phyloP scores from a whole-genome alignment of 2,888 invertebrate species.

The Acanthosepion esculentum region DNA sequence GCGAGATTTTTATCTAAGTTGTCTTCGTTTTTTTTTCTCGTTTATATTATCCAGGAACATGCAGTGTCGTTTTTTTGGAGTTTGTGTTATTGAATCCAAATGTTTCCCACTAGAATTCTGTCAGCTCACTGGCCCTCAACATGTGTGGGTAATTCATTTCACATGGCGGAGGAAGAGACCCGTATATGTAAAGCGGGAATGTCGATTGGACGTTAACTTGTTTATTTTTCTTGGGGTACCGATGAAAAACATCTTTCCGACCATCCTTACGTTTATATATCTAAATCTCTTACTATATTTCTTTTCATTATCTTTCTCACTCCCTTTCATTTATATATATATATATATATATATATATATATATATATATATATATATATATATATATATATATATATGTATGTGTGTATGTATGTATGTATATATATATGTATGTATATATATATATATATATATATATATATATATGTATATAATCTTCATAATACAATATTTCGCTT shows the following conservation, averaged over 20 bases:
- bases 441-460: no score
- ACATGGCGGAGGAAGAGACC: neutral
- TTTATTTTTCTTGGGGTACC: conserved; percentile 6
- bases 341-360: no score
- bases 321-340: no score
- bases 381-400: no score
- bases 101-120: neutral
- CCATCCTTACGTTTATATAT: neutral
- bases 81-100: conserved; percentile 18
- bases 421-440: no score
- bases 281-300: neutral
- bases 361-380: no score
- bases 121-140: conserved; percentile 33
- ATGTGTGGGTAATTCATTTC: neutral
- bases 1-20: neutral
- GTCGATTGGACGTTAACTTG: neutral
- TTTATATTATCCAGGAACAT: neutral
- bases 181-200: neutral
- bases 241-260: neutral
- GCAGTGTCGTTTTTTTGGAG: neutral
- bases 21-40: neutral
- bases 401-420: no score
- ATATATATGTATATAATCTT: no score
- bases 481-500: no score
- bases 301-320: neutral